Evolutionary conservation across 1,140 invertebrate genomes (phyloP).

Genomic region (Leptinotarsa texana): DNA sequence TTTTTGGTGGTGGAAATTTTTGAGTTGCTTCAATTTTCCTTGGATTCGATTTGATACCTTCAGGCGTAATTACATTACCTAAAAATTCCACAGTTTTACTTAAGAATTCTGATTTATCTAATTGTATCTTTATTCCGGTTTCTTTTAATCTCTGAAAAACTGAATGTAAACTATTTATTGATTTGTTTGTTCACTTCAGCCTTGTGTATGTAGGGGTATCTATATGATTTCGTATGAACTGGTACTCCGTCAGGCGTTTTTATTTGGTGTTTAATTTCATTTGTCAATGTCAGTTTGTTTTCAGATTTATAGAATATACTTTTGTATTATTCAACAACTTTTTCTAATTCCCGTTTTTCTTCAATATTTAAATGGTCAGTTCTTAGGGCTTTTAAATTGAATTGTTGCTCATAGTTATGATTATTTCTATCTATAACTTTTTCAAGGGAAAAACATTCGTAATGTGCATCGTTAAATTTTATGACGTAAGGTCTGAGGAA

Average conservation of each 20-base stretch:
- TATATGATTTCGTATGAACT: slow-evolving; percentile 50
- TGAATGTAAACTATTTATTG: neutral
- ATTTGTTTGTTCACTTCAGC: slow-evolving; percentile 50
- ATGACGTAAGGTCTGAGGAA: no score
- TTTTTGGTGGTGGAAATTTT: neutral
- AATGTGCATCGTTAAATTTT: no score
- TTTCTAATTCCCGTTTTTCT: neutral
- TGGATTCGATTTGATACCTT: neutral
- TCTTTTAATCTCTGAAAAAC: neutral
- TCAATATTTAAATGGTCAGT: neutral
- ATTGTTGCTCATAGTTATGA: no score
- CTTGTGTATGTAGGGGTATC: slow-evolving; percentile 48
- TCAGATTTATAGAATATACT: slow-evolving; percentile 16
- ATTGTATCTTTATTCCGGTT: neutral
- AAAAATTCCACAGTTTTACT: neutral
- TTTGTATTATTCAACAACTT: neutral
- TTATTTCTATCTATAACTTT: no score
- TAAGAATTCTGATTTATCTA: neutral
- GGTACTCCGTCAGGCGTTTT: slow-evolving; percentile 44
- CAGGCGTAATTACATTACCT: neutral
- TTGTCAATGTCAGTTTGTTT: slow-evolving; percentile 33
- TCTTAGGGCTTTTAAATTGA: neutral
- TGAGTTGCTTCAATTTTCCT: neutral
- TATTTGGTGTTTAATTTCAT: slow-evolving; percentile 45
- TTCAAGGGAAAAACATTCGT: no score